A percentile compares a stretch with the other conserved stretches of the same genome.
Evolutionary conservation across 1,140 invertebrate genomes (phyloP).

Genomic region (Tetramorium simillimum): DNA sequence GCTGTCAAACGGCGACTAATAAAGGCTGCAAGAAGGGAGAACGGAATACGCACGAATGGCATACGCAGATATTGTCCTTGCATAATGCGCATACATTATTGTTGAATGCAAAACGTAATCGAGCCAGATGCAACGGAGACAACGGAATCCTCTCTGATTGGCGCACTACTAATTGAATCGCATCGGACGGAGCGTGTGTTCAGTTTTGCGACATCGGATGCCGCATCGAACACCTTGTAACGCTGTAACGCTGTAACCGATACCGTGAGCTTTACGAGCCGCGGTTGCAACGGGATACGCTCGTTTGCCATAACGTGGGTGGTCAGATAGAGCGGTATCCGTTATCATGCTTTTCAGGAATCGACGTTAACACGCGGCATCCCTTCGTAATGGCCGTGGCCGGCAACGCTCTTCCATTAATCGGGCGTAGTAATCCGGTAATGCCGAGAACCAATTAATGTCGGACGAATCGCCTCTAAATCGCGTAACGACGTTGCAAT

Average conservation of each 20-base stretch:
- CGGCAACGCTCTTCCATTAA: slow-evolving; percentile 42
- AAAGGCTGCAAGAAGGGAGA: neutral
- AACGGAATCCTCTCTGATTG: slow-evolving; percentile 70
- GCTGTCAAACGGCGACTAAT: neutral
- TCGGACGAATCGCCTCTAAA: neutral
- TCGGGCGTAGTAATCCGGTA: slow-evolving; percentile 28
- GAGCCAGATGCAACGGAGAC: slow-evolving; percentile 74
- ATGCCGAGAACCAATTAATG: slow-evolving; percentile 24
- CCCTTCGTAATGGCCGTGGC: slow-evolving; percentile 5
- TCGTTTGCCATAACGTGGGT: slow-evolving; percentile 51
- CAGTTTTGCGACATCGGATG: slow-evolving; percentile 57
- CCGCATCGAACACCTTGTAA: slow-evolving; percentile 62
- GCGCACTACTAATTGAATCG: slow-evolving; percentile 76
- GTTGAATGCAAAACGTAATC: slow-evolving; percentile 41
- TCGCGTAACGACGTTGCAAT: neutral
- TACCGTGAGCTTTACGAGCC: slow-evolving; percentile 65
- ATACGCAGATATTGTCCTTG: slow-evolving; percentile 15
- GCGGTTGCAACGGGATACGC: slow-evolving; percentile 52
- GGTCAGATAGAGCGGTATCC: slow-evolving; percentile 62
- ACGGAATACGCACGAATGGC: neutral
- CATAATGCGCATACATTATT: slow-evolving; percentile 16
- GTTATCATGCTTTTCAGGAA: slow-evolving; percentile 64
- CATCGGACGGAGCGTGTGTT: slow-evolving; percentile 6
- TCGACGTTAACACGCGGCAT: slow-evolving; percentile 45
- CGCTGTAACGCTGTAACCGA: slow-evolving; percentile 63